These are phyloP conservation scores for Phodopus roborovskii DNA, from an alignment of 2,113 vertebrate species.

Conservation along the genomic window DNA sequence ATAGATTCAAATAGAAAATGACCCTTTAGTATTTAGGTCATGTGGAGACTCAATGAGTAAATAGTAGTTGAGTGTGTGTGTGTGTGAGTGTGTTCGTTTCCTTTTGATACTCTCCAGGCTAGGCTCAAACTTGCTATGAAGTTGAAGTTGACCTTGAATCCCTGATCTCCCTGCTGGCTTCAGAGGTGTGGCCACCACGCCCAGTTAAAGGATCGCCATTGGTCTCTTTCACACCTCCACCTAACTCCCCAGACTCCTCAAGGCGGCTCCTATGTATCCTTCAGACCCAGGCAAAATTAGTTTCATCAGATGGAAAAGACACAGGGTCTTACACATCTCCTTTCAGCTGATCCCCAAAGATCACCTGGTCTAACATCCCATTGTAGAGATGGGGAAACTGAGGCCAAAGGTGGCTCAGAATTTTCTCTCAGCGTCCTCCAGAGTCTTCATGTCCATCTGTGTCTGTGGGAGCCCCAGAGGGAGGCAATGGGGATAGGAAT, in stretches of 20 bases:
- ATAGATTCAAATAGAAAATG: background rate
- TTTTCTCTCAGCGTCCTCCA: background rate
- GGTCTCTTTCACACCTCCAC: background rate
- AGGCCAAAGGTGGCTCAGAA: background rate
- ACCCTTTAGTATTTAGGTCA: background rate
- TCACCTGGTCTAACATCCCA: background rate
- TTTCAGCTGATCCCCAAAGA: background rate
- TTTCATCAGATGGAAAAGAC: constrained; percentile 25
- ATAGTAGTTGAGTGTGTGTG: background rate
- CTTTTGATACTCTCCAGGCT: background rate
- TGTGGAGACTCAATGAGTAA: background rate
- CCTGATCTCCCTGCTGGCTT: background rate
- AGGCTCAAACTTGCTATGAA: background rate
- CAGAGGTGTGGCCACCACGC: background rate
- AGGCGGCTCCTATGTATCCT: background rate
- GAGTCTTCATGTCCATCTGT: background rate
- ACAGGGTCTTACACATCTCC: background rate
- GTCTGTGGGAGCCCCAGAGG: background rate
- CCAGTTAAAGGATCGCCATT: too few relatives aligned
- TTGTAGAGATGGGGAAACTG: constrained; percentile 8
- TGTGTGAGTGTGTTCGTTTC: background rate
- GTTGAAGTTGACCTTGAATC: background rate
- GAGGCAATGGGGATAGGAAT: background rate
- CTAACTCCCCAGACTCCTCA: background rate
- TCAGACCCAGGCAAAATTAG: background rate